Percentiles rank a stretch among this genome's conserved stretches.
Conservation (phyloP, 2,113 vertebrate genomes). For the Miniopterus natalensis region DNA sequence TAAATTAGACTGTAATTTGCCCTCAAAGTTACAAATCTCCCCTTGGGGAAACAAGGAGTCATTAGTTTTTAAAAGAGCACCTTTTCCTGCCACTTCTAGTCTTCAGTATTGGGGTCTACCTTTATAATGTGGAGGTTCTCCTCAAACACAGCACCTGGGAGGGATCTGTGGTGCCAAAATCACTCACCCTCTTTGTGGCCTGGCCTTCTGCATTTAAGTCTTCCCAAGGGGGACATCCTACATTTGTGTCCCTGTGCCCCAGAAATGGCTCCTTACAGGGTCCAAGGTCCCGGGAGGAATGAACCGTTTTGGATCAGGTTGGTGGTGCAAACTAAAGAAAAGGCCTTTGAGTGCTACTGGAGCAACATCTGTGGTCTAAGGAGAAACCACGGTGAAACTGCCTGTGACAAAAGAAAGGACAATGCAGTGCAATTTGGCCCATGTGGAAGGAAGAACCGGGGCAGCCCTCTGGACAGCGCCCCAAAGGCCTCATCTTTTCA, state of each 20-base stretch:
- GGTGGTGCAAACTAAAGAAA: not conserved
- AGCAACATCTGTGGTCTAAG: not conserved
- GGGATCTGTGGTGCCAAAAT: too few relatives aligned
- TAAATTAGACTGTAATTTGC: not conserved
- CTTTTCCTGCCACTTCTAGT: not conserved
- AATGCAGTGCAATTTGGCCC: not conserved
- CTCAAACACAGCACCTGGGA: not conserved
- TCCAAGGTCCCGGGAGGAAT: not conserved
- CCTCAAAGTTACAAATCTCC: not conserved
- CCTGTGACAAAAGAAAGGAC: not conserved
- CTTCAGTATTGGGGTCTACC: not conserved
- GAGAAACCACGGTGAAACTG: not conserved
- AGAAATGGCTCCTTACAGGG: conserved; percentile 23
- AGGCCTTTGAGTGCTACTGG: not conserved
- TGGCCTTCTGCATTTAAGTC: not conserved
- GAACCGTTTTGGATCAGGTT: not conserved
- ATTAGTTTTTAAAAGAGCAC: not conserved
- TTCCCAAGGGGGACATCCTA: not conserved
- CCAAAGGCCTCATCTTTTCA: not conserved
- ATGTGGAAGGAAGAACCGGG: not conserved
- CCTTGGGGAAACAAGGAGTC: not conserved
- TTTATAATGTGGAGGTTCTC: not conserved
- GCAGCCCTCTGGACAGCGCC: not conserved
- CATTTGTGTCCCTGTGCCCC: not conserved
- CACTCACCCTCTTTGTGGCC: not conserved